A percentile compares a stretch with the other conserved stretches of the same genome.
These are phyloP conservation scores for Antheraea yamamai DNA, from an alignment of 2,888 invertebrate genomes.

Conservation along the genomic window DNA sequence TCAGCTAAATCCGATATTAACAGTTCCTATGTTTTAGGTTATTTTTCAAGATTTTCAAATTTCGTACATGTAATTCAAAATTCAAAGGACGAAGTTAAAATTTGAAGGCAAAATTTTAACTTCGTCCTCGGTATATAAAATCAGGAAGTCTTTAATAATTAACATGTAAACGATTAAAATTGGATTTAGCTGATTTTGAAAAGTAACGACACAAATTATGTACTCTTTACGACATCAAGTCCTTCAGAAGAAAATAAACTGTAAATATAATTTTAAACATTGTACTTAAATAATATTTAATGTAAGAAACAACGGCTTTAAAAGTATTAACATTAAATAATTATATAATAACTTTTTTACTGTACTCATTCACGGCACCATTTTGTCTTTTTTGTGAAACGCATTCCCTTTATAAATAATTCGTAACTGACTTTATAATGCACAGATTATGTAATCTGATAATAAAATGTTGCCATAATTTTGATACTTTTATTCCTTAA, in stretches of 20 bases:
- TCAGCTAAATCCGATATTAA: too few relatives aligned
- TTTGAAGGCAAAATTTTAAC: too few relatives aligned
- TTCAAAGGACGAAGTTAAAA: too few relatives aligned
- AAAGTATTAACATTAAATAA: constrained; percentile 38
- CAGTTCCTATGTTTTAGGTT: too few relatives aligned
- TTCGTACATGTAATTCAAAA: too few relatives aligned
- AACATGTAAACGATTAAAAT: too few relatives aligned
- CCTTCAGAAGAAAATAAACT: background rate
- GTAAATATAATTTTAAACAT: constrained; percentile 6
- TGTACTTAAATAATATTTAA: constrained; percentile 47
- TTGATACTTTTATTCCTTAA: background rate
- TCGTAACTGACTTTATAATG: background rate
- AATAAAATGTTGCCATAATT: constrained; percentile 15
- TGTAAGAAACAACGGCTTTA: constrained; percentile 60
- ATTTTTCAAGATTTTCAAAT: too few relatives aligned
- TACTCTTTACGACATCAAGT: background rate
- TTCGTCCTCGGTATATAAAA: too few relatives aligned
- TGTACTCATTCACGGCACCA: constrained; percentile 10
- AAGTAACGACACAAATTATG: background rate
- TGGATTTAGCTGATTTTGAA: too few relatives aligned
- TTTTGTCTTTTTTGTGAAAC: constrained; percentile 4
- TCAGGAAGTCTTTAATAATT: too few relatives aligned
- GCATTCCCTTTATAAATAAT: background rate
- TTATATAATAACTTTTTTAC: constrained; percentile 17
- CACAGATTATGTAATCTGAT: constrained; percentile 4